These are phyloP conservation scores for Podarcis lilfordi DNA, from an alignment of 2,797 vertebrate species.

Conservation along the genomic window DNA sequence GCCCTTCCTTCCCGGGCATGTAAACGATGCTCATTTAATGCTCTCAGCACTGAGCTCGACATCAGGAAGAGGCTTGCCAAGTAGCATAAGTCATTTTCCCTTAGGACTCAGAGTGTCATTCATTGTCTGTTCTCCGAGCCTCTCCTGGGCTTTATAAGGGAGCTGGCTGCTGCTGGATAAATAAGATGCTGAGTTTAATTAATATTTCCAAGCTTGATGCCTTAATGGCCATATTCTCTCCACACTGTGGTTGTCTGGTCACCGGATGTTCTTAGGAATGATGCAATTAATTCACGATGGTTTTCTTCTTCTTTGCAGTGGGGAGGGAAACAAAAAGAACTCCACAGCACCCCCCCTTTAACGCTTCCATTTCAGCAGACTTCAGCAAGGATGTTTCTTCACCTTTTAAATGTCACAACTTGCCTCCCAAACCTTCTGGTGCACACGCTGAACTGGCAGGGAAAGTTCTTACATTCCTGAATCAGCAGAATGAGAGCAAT, in stretches of 20 bases:
- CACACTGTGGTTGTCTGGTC: background rate
- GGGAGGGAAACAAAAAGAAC: background rate
- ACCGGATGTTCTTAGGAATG: background rate
- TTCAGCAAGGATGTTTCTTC: slow-evolving; percentile 8
- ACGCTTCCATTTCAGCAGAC: slow-evolving; percentile 18
- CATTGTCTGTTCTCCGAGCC: slow-evolving; percentile 5
- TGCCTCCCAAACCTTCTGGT: slow-evolving; percentile 4
- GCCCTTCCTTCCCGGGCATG: fast-evolving
- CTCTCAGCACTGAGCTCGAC: background rate
- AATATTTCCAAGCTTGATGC: slow-evolving; percentile 24
- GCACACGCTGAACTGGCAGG: slow-evolving; percentile 26
- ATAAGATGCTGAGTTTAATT: background rate
- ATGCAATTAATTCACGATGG: slow-evolving; percentile 5
- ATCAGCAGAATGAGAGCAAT: slow-evolving; percentile 1
- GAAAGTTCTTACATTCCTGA: background rate
- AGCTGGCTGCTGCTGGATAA: background rate
- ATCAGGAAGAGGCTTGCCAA: slow-evolving; percentile 6
- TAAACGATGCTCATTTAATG: slow-evolving; percentile 9
- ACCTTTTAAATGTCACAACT: slow-evolving; percentile 27
- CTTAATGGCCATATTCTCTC: slow-evolving; percentile 29
- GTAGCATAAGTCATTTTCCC: background rate
- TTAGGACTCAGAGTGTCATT: background rate
- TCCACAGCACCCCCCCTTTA: background rate
- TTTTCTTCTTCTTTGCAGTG: too few relatives aligned
- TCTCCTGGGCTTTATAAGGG: background rate